Evolutionary conservation across 2,797 vertebrate genomes (phyloP).

Genomic region (Rhinogobio ventralis): DNA sequence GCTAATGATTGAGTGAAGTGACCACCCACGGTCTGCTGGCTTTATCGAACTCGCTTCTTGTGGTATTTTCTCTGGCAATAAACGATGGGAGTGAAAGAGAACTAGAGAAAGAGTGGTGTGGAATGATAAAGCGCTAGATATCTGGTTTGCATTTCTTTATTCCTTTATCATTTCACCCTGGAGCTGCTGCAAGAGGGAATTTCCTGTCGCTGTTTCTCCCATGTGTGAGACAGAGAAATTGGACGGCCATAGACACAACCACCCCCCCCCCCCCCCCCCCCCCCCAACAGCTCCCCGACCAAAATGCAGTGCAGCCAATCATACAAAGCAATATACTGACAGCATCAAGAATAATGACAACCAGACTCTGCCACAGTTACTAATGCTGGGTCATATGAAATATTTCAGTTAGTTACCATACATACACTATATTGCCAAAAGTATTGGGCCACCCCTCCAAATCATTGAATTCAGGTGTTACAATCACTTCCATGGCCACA

Average conservation of each 20-base stretch:
- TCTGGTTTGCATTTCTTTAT: constrained; percentile 81
- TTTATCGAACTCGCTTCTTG: constrained; percentile 59
- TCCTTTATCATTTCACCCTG: constrained; percentile 82
- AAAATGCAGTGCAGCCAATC: constrained; percentile 69
- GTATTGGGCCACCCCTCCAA: too few relatives aligned
- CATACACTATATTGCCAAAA: not conserved
- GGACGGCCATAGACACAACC: constrained; percentile 68
- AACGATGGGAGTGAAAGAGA: constrained; percentile 50
- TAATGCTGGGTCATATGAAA: constrained; percentile 40
- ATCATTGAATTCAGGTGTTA: too few relatives aligned
- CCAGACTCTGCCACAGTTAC: constrained; percentile 79
- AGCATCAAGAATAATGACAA: constrained; percentile 80
- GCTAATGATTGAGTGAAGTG: constrained; percentile 11
- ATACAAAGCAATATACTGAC: constrained; percentile 78
- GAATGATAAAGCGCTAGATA: constrained; percentile 78
- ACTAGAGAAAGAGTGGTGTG: constrained; percentile 60
- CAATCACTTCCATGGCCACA: too few relatives aligned
- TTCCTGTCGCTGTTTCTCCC: constrained; percentile 82
- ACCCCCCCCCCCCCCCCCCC: constrained; percentile 52
- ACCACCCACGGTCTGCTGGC: constrained; percentile 58
- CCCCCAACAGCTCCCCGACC: constrained; percentile 63
- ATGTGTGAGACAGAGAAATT: constrained; percentile 82
- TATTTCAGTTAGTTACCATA: constrained; percentile 48
- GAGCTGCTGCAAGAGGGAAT: constrained; percentile 79
- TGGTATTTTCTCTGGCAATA: constrained; percentile 68